Conservation (phyloP, 2,113 vertebrate genomes). For the Coracopsis vasa region DNA sequence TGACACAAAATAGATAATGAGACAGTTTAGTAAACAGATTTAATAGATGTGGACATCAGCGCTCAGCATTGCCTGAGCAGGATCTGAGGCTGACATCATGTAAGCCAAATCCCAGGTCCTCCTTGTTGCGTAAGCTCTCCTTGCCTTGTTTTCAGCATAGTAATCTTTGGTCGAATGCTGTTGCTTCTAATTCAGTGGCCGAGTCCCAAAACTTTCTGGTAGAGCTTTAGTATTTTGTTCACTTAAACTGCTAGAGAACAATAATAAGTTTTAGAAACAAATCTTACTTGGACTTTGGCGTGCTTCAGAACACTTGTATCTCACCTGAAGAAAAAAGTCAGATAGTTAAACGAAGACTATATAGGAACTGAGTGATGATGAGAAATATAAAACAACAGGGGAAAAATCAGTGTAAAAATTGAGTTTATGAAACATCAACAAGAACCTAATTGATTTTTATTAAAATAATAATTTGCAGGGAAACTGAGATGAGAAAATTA, state of each 20-base stretch:
- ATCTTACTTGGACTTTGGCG: background rate
- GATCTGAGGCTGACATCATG: conserved; percentile 29
- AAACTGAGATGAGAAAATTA: background rate
- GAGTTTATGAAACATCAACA: background rate
- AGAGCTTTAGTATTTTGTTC: background rate
- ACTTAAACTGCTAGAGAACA: background rate
- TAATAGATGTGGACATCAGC: conserved; percentile 74
- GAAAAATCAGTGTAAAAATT: background rate
- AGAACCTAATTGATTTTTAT: background rate
- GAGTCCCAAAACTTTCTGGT: background rate
- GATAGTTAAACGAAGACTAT: background rate
- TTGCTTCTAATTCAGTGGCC: background rate
- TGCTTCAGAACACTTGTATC: background rate
- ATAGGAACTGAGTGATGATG: background rate
- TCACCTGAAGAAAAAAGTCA: background rate
- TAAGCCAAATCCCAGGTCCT: conserved; percentile 30
- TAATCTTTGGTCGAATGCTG: background rate
- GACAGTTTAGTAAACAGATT: conserved; percentile 75
- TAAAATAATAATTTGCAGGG: background rate
- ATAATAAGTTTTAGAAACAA: background rate
- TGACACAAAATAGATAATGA: conserved; percentile 74
- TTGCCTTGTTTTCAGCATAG: background rate
- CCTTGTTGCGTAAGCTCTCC: conserved; percentile 22
- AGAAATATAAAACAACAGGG: background rate
- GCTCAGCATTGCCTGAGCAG: background rate